These are phyloP conservation scores for Cyprinodon tularosa DNA, from an alignment of 2,113 vertebrate species.

Conservation along the genomic window DNA sequence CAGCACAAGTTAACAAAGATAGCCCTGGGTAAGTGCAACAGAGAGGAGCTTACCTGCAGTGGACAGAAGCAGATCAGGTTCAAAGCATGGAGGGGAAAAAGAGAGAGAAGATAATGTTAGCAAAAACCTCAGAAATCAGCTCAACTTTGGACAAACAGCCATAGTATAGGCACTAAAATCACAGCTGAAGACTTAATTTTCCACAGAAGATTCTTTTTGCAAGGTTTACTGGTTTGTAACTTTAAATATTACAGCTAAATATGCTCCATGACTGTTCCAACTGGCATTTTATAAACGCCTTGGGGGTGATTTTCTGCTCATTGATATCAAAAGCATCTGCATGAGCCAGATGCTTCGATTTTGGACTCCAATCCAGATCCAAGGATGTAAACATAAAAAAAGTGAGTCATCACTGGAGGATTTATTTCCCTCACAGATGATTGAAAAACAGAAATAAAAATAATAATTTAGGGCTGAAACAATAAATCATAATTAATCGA, in stretches of 20 bases:
- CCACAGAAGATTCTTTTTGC: background rate
- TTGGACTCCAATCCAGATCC: background rate
- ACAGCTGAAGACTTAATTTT: background rate
- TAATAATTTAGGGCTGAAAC: too few species aligned
- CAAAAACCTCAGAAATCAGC: constrained; percentile 17
- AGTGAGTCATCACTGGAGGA: constrained; percentile 14
- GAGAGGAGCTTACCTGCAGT: constrained; percentile 56
- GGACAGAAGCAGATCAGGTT: constrained; percentile 20
- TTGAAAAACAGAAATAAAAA: background rate
- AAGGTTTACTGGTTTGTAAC: background rate
- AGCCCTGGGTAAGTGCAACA: constrained; percentile 8
- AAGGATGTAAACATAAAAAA: background rate
- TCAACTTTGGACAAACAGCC: constrained; percentile 4
- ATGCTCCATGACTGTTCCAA: constrained; percentile 8
- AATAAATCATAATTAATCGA: too few species aligned
- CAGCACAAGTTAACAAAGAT: background rate
- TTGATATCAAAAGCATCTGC: constrained; percentile 28
- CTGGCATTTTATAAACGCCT: constrained; percentile 6
- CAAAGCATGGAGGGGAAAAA: constrained; percentile 29
- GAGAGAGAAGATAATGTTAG: constrained; percentile 37
- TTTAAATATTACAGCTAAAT: background rate
- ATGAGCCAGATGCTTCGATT: constrained; percentile 30
- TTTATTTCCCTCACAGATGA: constrained; percentile 19
- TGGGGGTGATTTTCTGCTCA: constrained; percentile 41
- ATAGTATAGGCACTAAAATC: background rate